These are phyloP conservation scores for Patella depressa DNA, from an alignment of 2,888 invertebrate genomes.

Conservation along the genomic window DNA sequence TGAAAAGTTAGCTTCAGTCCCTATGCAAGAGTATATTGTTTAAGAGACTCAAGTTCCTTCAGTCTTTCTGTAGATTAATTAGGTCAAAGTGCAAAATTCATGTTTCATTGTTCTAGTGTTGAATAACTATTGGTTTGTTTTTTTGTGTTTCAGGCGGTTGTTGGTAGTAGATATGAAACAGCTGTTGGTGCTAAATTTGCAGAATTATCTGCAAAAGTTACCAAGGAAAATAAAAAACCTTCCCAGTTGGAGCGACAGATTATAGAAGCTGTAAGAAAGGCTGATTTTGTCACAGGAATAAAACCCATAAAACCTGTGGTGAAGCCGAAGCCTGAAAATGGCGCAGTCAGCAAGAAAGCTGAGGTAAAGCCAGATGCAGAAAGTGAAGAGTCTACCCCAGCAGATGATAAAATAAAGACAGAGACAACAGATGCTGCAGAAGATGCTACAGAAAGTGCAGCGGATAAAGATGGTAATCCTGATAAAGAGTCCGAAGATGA, in stretches of 20 bases:
- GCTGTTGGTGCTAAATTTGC: not conserved
- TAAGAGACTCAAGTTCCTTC: too few species aligned
- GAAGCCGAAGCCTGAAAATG: not conserved
- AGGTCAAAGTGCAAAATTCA: too few species aligned
- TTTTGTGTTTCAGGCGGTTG: not conserved
- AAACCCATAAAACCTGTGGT: not conserved
- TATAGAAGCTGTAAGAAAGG: constrained; percentile 1
- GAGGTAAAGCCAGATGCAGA: too few species aligned
- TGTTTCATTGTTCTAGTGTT: too few species aligned
- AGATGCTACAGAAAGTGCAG: not conserved
- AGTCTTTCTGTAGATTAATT: too few species aligned
- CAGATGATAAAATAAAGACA: not conserved
- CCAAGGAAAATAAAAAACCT: not conserved
- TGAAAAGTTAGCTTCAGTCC: too few species aligned
- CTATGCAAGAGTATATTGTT: too few species aligned
- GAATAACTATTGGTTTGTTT: too few species aligned
- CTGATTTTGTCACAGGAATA: not conserved
- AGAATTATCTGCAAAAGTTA: not conserved
- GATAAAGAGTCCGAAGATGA: not conserved
- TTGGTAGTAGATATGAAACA: not conserved
- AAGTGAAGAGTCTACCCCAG: not conserved
- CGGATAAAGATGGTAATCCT: not conserved
- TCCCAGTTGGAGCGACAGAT: not conserved
- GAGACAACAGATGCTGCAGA: not conserved
- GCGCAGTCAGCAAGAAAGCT: too few species aligned